phyloP scores from a whole-genome alignment of 2,888 invertebrate species.

The Lordiphosa fenestrarum region DNA sequence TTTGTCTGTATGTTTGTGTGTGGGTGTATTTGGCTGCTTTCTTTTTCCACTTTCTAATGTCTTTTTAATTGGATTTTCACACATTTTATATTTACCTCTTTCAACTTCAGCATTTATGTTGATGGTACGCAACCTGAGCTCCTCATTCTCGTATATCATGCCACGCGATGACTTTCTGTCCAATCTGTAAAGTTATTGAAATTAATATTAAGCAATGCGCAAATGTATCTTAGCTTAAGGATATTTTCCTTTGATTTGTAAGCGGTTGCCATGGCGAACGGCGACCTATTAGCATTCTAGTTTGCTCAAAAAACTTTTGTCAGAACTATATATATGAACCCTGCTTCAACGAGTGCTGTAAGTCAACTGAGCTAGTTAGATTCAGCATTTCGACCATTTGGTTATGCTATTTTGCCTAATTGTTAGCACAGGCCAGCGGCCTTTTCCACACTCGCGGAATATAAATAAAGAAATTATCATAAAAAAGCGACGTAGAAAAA shows the following conservation, averaged over 20 bases:
- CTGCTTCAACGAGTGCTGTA: conserved; percentile 63
- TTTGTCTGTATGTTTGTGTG: conserved; percentile 16
- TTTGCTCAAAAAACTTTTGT: background rate
- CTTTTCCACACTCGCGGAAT: conserved; percentile 63
- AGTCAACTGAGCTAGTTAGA: conserved; percentile 65
- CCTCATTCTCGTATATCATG: conserved; percentile 97
- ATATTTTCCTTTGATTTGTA: conserved; percentile 39
- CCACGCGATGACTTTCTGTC: conserved; percentile 95
- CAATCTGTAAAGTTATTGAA: conserved; percentile 82
- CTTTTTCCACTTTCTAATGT: conserved; percentile 42
- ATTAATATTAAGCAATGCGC: background rate
- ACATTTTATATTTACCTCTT: conserved; percentile 83
- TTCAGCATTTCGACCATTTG: conserved; percentile 33
- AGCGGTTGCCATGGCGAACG: conserved; percentile 66
- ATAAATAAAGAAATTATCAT: conserved; percentile 64
- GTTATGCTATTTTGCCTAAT: conserved; percentile 46
- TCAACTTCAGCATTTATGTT: conserved; percentile 96
- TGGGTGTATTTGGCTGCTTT: conserved; percentile 31
- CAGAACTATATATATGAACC: conserved; percentile 25
- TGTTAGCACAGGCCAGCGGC: conserved; percentile 44
- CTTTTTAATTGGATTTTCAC: conserved; percentile 55
- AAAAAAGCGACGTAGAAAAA: conserved; percentile 52
- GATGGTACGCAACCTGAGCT: conserved; percentile 91
- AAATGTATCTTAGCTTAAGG: conserved; percentile 3
- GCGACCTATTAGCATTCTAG: conserved; percentile 50